Percentiles rank a stretch among this genome's conserved stretches.
Conservation (phyloP, 2,113 vertebrate genomes). For the Rhea pennata region DNA sequence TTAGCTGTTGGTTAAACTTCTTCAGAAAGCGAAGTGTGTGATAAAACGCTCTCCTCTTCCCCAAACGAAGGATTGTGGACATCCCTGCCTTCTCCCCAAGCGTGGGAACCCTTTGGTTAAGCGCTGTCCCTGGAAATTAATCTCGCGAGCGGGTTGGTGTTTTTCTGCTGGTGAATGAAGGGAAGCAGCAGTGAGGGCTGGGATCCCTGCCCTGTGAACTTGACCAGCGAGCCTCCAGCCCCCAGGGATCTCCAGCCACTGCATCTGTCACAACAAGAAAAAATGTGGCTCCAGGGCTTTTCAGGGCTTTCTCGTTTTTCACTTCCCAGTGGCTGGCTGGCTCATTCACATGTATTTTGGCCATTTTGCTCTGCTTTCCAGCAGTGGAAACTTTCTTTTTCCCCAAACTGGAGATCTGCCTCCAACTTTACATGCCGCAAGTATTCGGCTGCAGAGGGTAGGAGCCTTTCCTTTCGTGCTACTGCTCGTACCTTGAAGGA, state of each 20-base stretch:
- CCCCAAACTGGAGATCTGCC: background rate
- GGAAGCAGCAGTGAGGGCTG: background rate
- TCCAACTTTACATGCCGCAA: background rate
- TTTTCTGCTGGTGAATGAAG: background rate
- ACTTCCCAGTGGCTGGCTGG: background rate
- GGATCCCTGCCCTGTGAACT: background rate
- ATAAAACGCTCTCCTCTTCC: fast-evolving
- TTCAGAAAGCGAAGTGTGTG: fast-evolving
- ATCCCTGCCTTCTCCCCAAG: background rate
- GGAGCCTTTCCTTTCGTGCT: fast-evolving
- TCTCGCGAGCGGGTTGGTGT: background rate
- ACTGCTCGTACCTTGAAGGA: background rate
- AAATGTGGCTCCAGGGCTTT: background rate
- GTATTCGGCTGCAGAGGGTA: fast-evolving
- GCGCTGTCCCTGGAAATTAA: background rate
- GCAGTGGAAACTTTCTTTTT: background rate
- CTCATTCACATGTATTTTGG: fast-evolving
- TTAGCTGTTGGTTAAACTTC: background rate
- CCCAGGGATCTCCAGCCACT: background rate
- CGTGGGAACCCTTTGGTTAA: constrained; percentile 27
- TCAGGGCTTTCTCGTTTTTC: background rate
- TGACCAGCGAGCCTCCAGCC: background rate
- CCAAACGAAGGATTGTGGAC: background rate
- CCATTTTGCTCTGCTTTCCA: background rate
- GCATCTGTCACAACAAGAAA: fast-evolving